These are phyloP conservation scores for Heteropelma amictum DNA, from an alignment of 2,888 invertebrate genomes.

Conservation along the genomic window DNA sequence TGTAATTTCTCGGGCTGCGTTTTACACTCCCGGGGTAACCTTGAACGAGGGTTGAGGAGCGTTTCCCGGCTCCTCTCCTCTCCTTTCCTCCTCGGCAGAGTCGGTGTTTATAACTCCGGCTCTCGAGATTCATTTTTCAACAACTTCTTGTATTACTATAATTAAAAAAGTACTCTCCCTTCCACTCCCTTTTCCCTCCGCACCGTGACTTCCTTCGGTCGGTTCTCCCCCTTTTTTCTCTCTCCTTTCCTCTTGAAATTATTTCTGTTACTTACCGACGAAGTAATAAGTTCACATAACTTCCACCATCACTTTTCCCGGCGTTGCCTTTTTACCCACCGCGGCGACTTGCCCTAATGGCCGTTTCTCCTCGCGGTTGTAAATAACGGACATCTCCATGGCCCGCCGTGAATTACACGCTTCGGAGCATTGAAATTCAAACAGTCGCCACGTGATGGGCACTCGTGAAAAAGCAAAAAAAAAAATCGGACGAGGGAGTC, in stretches of 20 bases:
- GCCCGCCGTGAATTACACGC: neutral
- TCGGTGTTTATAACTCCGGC: too few species aligned
- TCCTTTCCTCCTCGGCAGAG: too few species aligned
- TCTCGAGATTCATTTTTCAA: slow-evolving; percentile 9
- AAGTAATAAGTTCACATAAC: neutral
- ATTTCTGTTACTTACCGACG: neutral
- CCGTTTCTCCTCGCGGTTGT: neutral
- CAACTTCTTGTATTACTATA: slow-evolving; percentile 27
- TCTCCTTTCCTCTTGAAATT: neutral
- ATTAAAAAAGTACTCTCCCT: slow-evolving; percentile 21
- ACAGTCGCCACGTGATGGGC: neutral
- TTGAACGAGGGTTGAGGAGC: neutral
- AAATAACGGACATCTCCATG: neutral
- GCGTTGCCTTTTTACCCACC: neutral
- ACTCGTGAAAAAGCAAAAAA: neutral
- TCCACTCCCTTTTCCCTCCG: neutral
- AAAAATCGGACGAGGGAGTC: neutral
- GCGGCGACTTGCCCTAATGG: neutral
- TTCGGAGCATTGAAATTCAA: slow-evolving; percentile 1
- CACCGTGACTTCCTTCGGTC: neutral
- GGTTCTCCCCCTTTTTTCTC: neutral
- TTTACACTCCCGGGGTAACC: slow-evolving; percentile 6
- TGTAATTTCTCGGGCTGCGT: slow-evolving; percentile 39
- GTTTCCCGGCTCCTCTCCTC: too few species aligned
- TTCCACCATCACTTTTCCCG: slow-evolving; percentile 8